phyloP scores from a whole-genome alignment of 1,140 invertebrate genomes.

The Berghia stephanieae region DNA sequence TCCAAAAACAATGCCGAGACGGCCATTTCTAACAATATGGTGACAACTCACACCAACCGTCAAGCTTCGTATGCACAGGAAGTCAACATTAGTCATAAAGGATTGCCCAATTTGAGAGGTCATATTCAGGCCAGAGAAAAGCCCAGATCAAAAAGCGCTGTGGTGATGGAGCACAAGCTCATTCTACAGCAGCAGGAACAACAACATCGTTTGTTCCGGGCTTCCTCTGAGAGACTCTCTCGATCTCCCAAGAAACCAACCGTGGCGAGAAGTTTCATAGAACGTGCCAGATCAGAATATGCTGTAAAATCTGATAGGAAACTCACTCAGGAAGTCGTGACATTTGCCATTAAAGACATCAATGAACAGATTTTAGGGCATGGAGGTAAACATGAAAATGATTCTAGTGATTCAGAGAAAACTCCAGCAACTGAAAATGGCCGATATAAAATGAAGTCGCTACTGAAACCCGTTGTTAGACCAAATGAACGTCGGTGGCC shows the following conservation, averaged over 20 bases:
- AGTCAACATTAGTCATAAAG: no score
- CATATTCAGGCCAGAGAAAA: constrained; percentile 8
- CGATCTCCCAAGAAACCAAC: background rate
- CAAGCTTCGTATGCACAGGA: no score
- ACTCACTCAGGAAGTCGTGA: background rate
- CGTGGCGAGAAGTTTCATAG: background rate
- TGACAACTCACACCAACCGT: no score
- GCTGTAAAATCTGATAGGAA: background rate
- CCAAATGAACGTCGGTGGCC: constrained; percentile 8
- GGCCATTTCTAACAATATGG: no score
- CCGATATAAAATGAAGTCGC: no score
- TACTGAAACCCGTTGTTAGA: constrained; percentile 39
- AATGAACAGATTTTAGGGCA: constrained; percentile 14
- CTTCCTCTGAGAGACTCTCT: background rate
- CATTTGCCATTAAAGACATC: background rate
- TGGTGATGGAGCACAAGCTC: constrained; percentile 23
- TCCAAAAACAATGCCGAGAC: constrained; percentile 37
- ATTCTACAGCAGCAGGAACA: constrained; percentile 14
- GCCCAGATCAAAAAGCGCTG: constrained; percentile 21
- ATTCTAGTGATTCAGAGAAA: no score
- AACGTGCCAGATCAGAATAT: background rate
- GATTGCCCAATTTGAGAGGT: no score
- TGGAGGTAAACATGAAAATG: constrained; percentile 16
- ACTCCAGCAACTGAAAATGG: no score
- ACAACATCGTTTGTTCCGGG: background rate